Evolutionary conservation across 2,888 invertebrate species (phyloP).

Genomic region (Agelastica alni): DNA sequence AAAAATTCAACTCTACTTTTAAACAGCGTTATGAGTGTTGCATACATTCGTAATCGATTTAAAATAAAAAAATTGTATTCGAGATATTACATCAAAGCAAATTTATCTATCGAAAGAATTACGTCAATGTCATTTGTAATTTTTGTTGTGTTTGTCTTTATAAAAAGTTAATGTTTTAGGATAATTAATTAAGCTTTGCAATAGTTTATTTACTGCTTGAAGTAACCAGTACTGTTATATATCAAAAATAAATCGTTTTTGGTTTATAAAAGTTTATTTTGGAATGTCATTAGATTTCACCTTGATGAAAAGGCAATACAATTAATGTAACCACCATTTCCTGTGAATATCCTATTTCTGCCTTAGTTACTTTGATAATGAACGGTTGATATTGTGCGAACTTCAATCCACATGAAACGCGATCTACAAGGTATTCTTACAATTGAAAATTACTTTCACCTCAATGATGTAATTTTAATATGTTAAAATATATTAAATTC

Average conservation of each 20-base stretch:
- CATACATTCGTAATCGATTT: no score
- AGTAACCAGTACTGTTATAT: no score
- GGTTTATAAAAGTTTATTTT: neutral
- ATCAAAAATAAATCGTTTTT: neutral
- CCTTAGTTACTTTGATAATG: slow-evolving; percentile 2
- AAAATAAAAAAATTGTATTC: no score
- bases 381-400: slow-evolving; percentile 10
- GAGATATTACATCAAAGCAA: no score
- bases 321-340: slow-evolving; percentile 18
- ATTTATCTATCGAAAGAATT: no score
- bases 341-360: slow-evolving; percentile 24
- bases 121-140: slow-evolving; percentile 5
- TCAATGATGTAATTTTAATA: slow-evolving; percentile 18
- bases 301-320: slow-evolving; percentile 13
- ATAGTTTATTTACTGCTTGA: no score
- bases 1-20: no score
- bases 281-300: slow-evolving; percentile 2
- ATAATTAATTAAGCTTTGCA: no score
- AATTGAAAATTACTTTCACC: slow-evolving; percentile 18
- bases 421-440: slow-evolving; percentile 1
- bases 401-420: neutral
- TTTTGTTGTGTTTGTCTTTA: slow-evolving; percentile 7
- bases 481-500: neutral
- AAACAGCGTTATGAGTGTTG: no score
- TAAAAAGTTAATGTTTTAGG: slow-evolving; percentile 1